These are phyloP conservation scores for Gallinago solitaria DNA, from an alignment of 2,797 vertebrate genomes.

Conservation along the genomic window DNA sequence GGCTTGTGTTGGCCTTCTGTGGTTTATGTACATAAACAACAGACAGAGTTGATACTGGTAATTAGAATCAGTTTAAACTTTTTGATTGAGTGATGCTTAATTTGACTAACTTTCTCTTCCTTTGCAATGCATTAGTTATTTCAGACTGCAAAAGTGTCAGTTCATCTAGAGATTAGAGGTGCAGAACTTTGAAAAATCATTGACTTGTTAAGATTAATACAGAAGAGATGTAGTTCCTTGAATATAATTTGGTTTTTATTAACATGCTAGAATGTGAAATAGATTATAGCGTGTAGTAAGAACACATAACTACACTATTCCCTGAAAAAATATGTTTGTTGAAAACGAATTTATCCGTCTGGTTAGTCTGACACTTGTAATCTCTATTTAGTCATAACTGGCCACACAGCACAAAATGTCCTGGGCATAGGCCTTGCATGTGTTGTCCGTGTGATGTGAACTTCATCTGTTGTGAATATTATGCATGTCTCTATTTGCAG, in stretches of 20 bases:
- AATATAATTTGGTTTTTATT: neutral
- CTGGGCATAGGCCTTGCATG: accelerated
- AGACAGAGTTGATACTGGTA: neutral
- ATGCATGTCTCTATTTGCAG: neutral
- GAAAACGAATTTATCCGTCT: neutral
- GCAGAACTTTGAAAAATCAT: neutral
- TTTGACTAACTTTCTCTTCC: neutral
- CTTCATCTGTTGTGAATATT: neutral
- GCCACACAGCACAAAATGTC: neutral
- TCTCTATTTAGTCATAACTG: neutral
- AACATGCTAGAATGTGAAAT: neutral
- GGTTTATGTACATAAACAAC: neutral
- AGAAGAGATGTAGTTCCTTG: neutral
- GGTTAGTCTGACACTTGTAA: neutral
- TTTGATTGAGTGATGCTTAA: neutral
- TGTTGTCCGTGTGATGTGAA: accelerated
- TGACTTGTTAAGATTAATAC: neutral
- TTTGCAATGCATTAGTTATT: neutral
- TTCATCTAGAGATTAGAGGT: neutral
- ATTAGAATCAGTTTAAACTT: neutral
- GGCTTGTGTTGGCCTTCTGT: neutral
- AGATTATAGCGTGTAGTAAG: neutral
- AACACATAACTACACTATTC: neutral
- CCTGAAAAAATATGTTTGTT: neutral
- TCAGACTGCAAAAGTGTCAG: neutral